Base-by-base conservation (phyloP, 2,888 invertebrate species). In the Kuschelorhynchus macadamiae region DNA sequence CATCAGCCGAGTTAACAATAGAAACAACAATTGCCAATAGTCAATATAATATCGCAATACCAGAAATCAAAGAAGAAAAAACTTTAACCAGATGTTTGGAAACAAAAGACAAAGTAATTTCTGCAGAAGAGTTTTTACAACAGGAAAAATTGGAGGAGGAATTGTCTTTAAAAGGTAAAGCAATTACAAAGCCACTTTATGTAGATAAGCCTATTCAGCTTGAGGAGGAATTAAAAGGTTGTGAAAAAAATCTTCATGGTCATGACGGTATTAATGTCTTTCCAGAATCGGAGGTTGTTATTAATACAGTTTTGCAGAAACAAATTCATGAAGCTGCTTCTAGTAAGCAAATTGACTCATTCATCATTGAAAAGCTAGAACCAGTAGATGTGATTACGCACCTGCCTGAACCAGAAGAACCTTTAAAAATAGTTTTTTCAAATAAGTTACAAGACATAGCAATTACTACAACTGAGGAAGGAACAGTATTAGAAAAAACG, bases 351-450 rank as follows among this genome's bases (percentile, higher is more conserved):
- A 47, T 39, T 20, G 39, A 42, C 7, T 18, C 9, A 12, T 30
- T 16, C 20, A 21, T 30, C 5, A 11, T 42, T n/a, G 57, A 56
- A 50, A 63, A 62, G n/a, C 9, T 7, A 17, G 56, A 62, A 30
- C 9, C n/a, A 9, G 9, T 20, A 20, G 39, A 55, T 44, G 17
- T 14, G 7, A 7, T 56, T 49, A 2, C 47, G 9, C 18, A 49
- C 42, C 7, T 39, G 30, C 30, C 47, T 25, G n/a, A 11, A 17
- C 18, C 59, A 5, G 41, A 53, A 16, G 17, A 46, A n/a, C 1
- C 60, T 18, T 18, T 66, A 2, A 53, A 30, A 2, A 8, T 17
- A 20, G n/a, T 32, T 17, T 14, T 39, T 41, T 25, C 5, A 30
- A 32, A 49, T 7, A 9, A 4, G 2, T 12, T 17, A 8, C 14